Evolutionary conservation across 2,113 vertebrate species (phyloP), one percentile per base, ranked within the genome.

Genomic region (Dicentrarchus labrax): DNA sequence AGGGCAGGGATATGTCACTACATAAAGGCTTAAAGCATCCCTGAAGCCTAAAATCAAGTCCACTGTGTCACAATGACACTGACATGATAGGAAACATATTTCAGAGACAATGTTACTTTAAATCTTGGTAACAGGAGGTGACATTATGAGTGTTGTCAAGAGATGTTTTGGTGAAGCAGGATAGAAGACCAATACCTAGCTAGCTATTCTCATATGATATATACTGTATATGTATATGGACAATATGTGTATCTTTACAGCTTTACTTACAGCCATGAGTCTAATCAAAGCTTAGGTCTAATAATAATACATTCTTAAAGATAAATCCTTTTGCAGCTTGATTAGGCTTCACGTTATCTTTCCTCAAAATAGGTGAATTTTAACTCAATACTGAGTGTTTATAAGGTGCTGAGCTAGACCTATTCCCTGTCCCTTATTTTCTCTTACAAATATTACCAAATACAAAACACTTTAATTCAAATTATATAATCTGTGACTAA

Each of bases 401-500:
- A 13, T 30, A 88, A 89, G 90, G n/a, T 89, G 89, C 86, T 89
- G 86, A 72, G 66, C 78, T 67, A 51, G 74, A 72, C 39, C 17
- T 72, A 57, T 86, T 83, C 36, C 57, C 38, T 70, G 30, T 83
- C 88, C 47, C 36, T 79, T 89, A 78, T 81, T 83, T 89, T 85
- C 72, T 81, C 83, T 83, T 56, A 67, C 72, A 91, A 93, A 91
- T 91, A 89, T 87, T 84, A 86, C 66, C 83, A 84, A 91, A 91
- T 79, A 90, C 83, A 92, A 92, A 93, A 90, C 80, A 90, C 84
- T 90, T 88, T 90, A 74, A 92, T 93, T 93, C 88, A 80, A 92
- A 88, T 91, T 88, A 89, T 88, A 89, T 89, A 87, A 93, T 93
- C 88, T 87, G 84, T 92, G 88, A 94, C 90, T 93, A 94, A 92